phyloP scores from a whole-genome alignment of 2,797 vertebrate species.

The Poeciliopsis infans region DNA sequence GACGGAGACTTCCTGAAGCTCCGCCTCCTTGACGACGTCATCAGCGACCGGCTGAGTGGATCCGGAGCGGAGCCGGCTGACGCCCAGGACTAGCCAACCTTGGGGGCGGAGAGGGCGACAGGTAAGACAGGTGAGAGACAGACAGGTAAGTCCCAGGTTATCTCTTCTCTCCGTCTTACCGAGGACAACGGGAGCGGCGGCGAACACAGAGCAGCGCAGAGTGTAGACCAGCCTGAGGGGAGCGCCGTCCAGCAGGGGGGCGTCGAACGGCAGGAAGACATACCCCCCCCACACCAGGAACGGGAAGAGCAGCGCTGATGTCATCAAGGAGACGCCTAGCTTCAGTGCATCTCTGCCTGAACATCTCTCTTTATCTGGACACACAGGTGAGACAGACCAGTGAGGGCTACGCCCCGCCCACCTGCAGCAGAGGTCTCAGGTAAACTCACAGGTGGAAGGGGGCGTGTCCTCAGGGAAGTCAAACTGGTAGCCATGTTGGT shows the following conservation, averaged over 20 bases:
- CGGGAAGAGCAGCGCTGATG: slow-evolving; percentile 85
- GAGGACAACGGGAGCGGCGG: slow-evolving; percentile 87
- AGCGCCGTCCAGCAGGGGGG: slow-evolving; percentile 81
- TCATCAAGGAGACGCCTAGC: slow-evolving; percentile 77
- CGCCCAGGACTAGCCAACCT: slow-evolving; percentile 88
- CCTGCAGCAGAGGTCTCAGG: background rate
- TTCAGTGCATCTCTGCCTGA: slow-evolving; percentile 70
- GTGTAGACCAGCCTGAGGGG: slow-evolving; percentile 89
- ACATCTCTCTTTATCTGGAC: slow-evolving; percentile 55
- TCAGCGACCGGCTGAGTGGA: slow-evolving; percentile 78
- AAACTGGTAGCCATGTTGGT: slow-evolving; percentile 55
- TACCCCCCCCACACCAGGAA: slow-evolving; percentile 89
- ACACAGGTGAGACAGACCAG: background rate
- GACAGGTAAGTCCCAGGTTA: background rate
- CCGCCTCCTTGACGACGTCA: slow-evolving; percentile 53
- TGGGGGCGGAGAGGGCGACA: slow-evolving; percentile 2
- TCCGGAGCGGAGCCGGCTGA: slow-evolving; percentile 78
- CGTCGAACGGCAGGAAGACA: slow-evolving; percentile 89
- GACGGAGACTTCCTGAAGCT: slow-evolving; percentile 79
- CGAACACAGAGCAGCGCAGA: slow-evolving; percentile 89
- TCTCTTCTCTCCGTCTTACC: slow-evolving; percentile 78
- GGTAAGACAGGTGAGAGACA: background rate
- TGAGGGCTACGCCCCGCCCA: background rate
- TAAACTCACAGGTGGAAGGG: slow-evolving; percentile 35
- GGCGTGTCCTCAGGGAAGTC: slow-evolving; percentile 36